Conservation (phyloP, 2,888 invertebrate genomes). For the Hirudinaria manillensis region DNA sequence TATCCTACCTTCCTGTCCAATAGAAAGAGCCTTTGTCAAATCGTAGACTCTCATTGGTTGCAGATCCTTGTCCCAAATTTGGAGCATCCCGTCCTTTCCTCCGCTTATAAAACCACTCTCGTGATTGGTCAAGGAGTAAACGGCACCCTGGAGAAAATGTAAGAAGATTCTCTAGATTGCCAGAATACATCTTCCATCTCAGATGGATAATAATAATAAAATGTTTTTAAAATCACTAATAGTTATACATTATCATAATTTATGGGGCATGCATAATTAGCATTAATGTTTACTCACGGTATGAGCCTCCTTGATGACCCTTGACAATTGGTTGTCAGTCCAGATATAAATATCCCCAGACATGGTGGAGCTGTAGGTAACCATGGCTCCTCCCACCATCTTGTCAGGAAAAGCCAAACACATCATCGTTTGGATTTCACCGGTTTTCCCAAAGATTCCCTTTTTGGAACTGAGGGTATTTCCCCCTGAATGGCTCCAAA, state of each 20-base stretch:
- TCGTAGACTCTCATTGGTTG: constrained; percentile 48
- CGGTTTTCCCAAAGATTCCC: constrained; percentile 51
- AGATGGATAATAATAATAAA: constrained; percentile 14
- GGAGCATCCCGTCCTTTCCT: constrained; percentile 52
- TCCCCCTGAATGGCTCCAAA: constrained; percentile 54
- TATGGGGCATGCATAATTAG: not conserved
- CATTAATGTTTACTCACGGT: constrained; percentile 43
- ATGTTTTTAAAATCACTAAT: not conserved
- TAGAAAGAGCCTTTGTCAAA: constrained; percentile 38
- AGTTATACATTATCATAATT: not conserved
- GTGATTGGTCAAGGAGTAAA: constrained; percentile 44
- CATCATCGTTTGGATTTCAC: constrained; percentile 54
- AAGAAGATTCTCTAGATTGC: not conserved
- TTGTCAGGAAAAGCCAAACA: constrained; percentile 45
- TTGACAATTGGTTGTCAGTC: constrained; percentile 49
- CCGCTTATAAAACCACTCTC: constrained; percentile 50
- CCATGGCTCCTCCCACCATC: constrained; percentile 38
- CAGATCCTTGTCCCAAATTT: constrained; percentile 51
- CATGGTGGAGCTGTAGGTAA: constrained; percentile 53
- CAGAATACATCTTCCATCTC: not conserved
- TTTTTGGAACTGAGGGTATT: constrained; percentile 53
- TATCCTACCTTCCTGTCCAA: not conserved
- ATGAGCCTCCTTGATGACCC: constrained; percentile 51
- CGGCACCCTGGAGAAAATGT: constrained; percentile 44
- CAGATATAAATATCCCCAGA: constrained; percentile 55